Percentiles rank a stretch among this genome's conserved stretches.
phyloP scores from a whole-genome alignment of 2,113 vertebrate genomes.

The Natator depressus region DNA sequence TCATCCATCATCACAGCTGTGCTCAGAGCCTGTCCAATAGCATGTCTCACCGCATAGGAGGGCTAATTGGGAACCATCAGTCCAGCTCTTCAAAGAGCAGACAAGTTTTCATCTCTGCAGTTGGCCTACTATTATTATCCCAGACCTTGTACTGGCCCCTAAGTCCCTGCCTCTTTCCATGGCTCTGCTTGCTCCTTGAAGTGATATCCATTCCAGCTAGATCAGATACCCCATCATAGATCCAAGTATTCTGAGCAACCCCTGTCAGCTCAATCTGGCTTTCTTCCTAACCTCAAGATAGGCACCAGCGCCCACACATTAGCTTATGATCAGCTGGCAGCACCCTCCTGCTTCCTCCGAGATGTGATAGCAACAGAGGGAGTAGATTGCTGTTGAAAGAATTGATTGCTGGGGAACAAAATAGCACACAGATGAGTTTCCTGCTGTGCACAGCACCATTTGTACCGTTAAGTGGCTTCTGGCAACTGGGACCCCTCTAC shows the following conservation, averaged over 20 bases:
- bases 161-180: background rate
- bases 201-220: background rate
- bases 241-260: fast-evolving
- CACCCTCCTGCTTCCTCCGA: background rate
- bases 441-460: background rate
- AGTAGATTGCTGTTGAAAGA: background rate
- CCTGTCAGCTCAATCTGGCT: no score
- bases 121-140: constrained; percentile 36
- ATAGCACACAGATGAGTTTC: background rate
- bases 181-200: background rate
- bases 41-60: background rate
- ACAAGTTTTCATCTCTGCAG: constrained; percentile 19
- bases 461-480: background rate
- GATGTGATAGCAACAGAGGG: background rate
- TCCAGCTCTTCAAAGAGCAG: background rate
- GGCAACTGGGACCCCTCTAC: background rate
- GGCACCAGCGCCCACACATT: no score
- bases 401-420: background rate
- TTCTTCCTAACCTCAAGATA: no score
- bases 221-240: background rate
- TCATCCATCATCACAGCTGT: constrained; percentile 2
- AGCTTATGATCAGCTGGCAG: no score
- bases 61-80: background rate
- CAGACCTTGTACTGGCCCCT: background rate
- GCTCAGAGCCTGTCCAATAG: background rate